A percentile compares a stretch with the other conserved stretches of the same genome.
phyloP scores from a whole-genome alignment of 2,888 invertebrate genomes.

The Lottia gigantea region DNA sequence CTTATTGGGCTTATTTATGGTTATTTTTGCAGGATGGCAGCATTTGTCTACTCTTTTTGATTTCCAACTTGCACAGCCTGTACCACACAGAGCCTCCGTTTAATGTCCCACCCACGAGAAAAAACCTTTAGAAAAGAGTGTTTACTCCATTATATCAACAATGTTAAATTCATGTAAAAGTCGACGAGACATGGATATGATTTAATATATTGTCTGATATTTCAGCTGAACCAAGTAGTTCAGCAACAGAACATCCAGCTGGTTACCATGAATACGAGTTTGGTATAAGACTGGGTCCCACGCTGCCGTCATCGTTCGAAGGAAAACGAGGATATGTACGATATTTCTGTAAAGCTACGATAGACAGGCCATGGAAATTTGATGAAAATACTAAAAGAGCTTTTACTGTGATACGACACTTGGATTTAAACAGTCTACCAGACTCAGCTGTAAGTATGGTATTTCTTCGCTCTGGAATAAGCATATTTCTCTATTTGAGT shows the following conservation, averaged over 20 bases:
- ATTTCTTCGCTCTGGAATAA: too few relatives aligned
- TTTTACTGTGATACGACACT: conserved; percentile 76
- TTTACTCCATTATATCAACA: too few relatives aligned
- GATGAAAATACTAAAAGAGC: conserved; percentile 85
- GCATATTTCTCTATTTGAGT: too few relatives aligned
- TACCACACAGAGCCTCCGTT: too few relatives aligned
- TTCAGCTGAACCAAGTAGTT: conserved; percentile 8
- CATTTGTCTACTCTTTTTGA: too few relatives aligned
- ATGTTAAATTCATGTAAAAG: too few relatives aligned
- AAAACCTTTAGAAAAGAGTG: too few relatives aligned
- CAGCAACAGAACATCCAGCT: conserved; percentile 41
- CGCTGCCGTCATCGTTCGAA: conserved; percentile 61
- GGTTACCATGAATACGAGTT: conserved; percentile 54
- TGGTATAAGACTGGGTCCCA: conserved; percentile 52
- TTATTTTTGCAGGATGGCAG: too few relatives aligned
- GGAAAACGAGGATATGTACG: conserved; percentile 76
- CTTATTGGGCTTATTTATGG: too few relatives aligned
- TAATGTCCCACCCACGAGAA: too few relatives aligned
- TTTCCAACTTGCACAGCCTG: too few relatives aligned
- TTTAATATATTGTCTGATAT: background rate
- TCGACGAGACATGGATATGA: too few relatives aligned
- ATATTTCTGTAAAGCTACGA: conserved; percentile 83
- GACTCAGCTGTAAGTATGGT: conserved; percentile 41
- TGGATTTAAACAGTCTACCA: conserved; percentile 49
- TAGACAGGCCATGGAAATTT: conserved; percentile 86